Conservation (phyloP, 2,113 vertebrate genomes). For the Amblyornis subalaris region DNA sequence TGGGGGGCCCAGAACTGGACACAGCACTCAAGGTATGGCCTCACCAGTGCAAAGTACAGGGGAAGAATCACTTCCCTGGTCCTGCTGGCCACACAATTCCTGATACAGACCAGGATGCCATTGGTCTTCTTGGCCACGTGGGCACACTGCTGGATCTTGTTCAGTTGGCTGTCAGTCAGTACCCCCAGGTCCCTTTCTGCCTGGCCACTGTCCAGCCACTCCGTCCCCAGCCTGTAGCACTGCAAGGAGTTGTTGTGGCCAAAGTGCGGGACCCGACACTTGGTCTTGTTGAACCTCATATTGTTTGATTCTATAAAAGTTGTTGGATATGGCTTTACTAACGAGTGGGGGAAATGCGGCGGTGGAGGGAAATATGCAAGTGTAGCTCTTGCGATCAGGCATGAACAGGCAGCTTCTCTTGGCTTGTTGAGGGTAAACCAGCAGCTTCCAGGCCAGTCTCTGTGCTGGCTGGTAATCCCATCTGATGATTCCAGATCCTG, state of each 20-base stretch:
- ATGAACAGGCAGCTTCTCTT: neutral
- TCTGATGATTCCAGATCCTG: neutral
- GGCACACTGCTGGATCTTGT: neutral
- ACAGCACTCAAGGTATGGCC: neutral
- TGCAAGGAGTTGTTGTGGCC: neutral
- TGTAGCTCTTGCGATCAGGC: neutral
- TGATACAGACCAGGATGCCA: neutral
- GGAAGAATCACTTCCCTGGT: neutral
- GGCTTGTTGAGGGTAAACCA: neutral
- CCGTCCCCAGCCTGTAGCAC: neutral
- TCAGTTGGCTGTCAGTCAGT: neutral
- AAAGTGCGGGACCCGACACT: neutral
- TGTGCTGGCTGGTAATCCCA: neutral
- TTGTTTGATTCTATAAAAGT: neutral
- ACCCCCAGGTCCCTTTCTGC: neutral
- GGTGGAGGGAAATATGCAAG: neutral
- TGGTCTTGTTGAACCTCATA: neutral
- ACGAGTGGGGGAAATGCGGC: accelerated
- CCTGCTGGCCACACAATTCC: neutral
- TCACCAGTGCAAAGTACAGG: neutral
- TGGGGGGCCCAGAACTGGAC: neutral
- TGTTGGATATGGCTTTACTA: neutral
- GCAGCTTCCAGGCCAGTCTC: neutral
- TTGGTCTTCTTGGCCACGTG: neutral
- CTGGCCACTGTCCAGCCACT: neutral